These are phyloP conservation scores for Myodes glareolus DNA, from an alignment of 2,113 vertebrate genomes.

Conservation along the genomic window DNA sequence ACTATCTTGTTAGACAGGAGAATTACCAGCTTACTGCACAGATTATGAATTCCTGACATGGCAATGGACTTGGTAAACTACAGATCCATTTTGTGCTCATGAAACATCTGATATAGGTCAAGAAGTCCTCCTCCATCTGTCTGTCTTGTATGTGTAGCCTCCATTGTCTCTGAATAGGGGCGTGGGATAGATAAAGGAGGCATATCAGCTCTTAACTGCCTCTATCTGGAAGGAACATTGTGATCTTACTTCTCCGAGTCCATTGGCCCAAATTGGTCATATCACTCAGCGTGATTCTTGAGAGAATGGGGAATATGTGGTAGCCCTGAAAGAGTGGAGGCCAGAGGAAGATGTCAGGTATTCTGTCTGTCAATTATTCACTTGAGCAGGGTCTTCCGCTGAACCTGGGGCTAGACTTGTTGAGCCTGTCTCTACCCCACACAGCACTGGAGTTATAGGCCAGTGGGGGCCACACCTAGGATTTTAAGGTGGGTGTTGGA, in stretches of 20 bases:
- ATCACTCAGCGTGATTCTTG: not conserved
- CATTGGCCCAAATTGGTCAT: not conserved
- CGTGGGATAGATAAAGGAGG: not conserved
- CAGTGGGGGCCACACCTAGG: not conserved
- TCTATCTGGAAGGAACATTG: not conserved
- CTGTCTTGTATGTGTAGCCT: not conserved
- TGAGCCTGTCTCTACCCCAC: not conserved
- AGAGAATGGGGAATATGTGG: not conserved
- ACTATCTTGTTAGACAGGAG: constrained; percentile 3
- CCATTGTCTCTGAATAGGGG: not conserved
- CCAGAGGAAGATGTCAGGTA: not conserved
- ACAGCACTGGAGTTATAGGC: not conserved
- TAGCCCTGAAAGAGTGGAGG: not conserved
- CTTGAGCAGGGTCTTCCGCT: not conserved
- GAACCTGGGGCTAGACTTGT: not conserved
- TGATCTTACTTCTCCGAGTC: not conserved
- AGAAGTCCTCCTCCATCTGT: not conserved
- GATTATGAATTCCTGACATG: not conserved
- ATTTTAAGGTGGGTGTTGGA: not conserved
- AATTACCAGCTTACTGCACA: not conserved
- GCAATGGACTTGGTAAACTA: not conserved
- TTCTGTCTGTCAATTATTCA: not conserved
- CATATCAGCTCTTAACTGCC: not conserved
- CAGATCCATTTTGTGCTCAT: not conserved
- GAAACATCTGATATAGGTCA: not conserved